These are phyloP conservation scores for Gymnoscelis rufifasciata DNA, from an alignment of 2,888 invertebrate species.

Conservation along the genomic window DNA sequence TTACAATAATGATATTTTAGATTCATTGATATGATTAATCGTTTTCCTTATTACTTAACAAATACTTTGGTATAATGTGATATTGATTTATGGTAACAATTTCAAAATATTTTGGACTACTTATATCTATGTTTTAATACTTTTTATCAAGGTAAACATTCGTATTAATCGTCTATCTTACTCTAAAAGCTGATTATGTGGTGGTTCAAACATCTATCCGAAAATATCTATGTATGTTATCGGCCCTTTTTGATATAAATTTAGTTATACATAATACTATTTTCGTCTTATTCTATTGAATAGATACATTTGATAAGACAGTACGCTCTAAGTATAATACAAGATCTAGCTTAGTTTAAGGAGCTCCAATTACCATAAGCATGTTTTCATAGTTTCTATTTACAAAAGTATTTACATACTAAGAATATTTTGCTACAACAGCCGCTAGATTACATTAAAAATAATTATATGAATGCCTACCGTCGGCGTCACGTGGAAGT, in stretches of 20 bases:
- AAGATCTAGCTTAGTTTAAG: slow-evolving; percentile 27
- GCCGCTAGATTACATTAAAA: slow-evolving; percentile 30
- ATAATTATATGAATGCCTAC: slow-evolving; percentile 50
- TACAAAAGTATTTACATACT: slow-evolving; percentile 63
- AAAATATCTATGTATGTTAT: slow-evolving; percentile 61
- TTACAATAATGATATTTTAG: slow-evolving; percentile 18
- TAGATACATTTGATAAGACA: slow-evolving; percentile 5
- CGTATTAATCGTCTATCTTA: slow-evolving; percentile 1
- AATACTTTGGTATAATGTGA: slow-evolving; percentile 5
- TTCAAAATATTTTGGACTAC: slow-evolving; percentile 8
- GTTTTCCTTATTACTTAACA: slow-evolving; percentile 13
- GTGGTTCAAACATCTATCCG: slow-evolving; percentile 60
- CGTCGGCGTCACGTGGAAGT: slow-evolving; percentile 41
- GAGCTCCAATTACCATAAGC: slow-evolving; percentile 54
- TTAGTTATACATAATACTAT: slow-evolving; percentile 1
- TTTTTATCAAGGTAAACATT: background rate
- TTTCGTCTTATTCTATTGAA: slow-evolving; percentile 2
- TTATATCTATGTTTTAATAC: slow-evolving; percentile 6
- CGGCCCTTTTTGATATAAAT: slow-evolving; percentile 42
- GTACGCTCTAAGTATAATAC: slow-evolving; percentile 15
- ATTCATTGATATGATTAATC: slow-evolving; percentile 25
- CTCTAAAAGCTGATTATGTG: slow-evolving; percentile 24
- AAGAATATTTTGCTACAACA: slow-evolving; percentile 40
- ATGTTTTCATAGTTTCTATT: slow-evolving; percentile 49
- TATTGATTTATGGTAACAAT: slow-evolving; percentile 10